Evolutionary conservation across 2,113 vertebrate species (phyloP).

Genomic region (Sapayoa aenigma): DNA sequence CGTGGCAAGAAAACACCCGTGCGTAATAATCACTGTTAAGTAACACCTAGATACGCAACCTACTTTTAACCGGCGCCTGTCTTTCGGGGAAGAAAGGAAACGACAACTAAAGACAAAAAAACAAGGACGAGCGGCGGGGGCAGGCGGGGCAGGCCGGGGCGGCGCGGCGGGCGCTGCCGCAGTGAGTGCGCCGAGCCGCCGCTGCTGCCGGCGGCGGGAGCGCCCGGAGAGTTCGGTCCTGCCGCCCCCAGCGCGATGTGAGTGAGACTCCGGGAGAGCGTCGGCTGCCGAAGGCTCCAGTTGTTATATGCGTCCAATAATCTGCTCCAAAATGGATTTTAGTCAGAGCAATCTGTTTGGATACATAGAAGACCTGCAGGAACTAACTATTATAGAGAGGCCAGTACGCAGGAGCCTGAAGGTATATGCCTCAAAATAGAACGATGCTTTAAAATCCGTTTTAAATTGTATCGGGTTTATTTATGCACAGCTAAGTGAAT

Average conservation of each 20-base stretch:
- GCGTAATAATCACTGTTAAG: not conserved
- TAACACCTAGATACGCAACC: not conserved
- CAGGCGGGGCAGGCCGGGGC: not conserved
- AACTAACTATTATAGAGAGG: conserved; percentile 92
- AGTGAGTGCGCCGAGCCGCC: not conserved
- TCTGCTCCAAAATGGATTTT: conserved; percentile 83
- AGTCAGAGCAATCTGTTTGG: conserved; percentile 83
- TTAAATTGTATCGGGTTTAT: not conserved
- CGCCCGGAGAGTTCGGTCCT: not conserved
- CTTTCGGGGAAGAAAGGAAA: not conserved
- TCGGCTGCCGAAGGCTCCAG: not conserved
- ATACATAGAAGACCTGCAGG: conserved; percentile 91
- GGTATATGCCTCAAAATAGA: conserved; percentile 68
- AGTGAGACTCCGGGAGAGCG: not conserved
- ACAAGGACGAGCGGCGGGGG: too few species aligned
- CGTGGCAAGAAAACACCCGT: not conserved
- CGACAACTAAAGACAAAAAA: not conserved
- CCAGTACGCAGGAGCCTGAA: conserved; percentile 92
- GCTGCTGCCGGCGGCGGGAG: not conserved
- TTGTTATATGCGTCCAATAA: conserved; percentile 64
- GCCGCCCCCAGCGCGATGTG: conserved; percentile 8
- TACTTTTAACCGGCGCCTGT: not conserved
- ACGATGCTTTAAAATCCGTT: not conserved
- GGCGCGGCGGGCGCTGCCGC: conserved; percentile 42
- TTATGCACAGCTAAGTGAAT: not conserved